Evolutionary conservation across 2,113 vertebrate genomes (phyloP), one percentile per base, ranked within the genome.

Genomic region (Vicugna pacos): DNA sequence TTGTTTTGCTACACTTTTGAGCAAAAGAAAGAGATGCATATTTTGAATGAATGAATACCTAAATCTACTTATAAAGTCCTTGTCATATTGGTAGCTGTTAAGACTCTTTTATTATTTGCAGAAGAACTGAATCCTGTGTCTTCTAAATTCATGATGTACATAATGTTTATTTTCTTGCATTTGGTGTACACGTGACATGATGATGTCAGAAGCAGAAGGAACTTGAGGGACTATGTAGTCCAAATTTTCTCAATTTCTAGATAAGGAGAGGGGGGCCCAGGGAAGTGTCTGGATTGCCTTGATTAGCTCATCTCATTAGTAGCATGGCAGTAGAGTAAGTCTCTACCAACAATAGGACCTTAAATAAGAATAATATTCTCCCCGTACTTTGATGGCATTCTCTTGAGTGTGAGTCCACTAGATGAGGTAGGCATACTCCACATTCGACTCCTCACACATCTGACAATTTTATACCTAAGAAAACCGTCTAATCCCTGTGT

Each of bases 1-100:
- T 88, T 76, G 20, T 81, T 94, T 90, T 67, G 35, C 38, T 75
- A 24, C 8, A 17, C 24, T 96, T 86, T 73, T 42, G 64, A 94
- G 56, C 11, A 46, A 82, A 60, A 83, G 60, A 89, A 46, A 72
- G 13, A 79, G 22, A 83, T 13, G 17, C 28, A 0, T 75, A 64
- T 93, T 91, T 95, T 89, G 32, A 67, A 65, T 54, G 26, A 96
- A 93, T 87, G 79, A 77, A 79, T 72, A 92, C 17, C 20, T 30
- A 84, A 32, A 64, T 81, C 13, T 72, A 1, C 86, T 60, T 69
- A 58, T 64, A 58, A 93, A 64, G 16, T 26, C 48, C 35, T 35
- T 12, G 3, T 85, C 92, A 62, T 77, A 35, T 52, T 62, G 35
- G 42, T 35, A 52, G 19, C 9, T 77, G 11, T 16, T 91, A 85